Base-by-base conservation (phyloP, 2,113 vertebrate genomes). In the Glareola pratincola region DNA sequence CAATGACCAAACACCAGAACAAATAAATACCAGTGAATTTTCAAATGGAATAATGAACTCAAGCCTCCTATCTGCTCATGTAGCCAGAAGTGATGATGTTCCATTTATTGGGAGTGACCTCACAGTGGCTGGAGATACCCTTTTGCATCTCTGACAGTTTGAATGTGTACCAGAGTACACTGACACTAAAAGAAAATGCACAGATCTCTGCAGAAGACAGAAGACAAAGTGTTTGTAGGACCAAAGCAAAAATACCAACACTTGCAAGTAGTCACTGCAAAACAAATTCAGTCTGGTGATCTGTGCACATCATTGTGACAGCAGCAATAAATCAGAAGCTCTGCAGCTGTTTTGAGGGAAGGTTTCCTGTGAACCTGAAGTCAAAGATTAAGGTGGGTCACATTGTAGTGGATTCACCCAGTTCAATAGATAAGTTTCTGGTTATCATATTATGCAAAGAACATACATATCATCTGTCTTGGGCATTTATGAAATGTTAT, bases 281-380 rank as follows among this genome's bases (percentile, higher is more conserved):
- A 91, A 71, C 54, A 69, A 37, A 32, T 68, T 53, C 20, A 22
- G 24, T 80, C 54, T 92, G 73, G 56, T 69, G 43, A 89, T 83
- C 85, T 86, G n/a, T 85, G 83, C 75, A 77, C 74, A 84, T 93
- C 88, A 68, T 68, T 95, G 66, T 92, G 94, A 91, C 86, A 94
- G 92, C 91, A 89, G 66, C 86, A 84, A 78, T 94, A 96, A 95
- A 92, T 86, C 88, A 95, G 30, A 86, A 84, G 45, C 67, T 88
- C 72, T 94, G 63, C 88, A 88, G 32, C 73, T 89, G 36, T 78
- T 86, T 54, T 45, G 69, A 84, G 64, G n/a, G 39, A 91, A 68
- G 76, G 43, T 54, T 96, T 60, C 83, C 59, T 91, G 36, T 64
- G 76, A 81, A 84, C 26, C 45, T 63, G n/a, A 88, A 92, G 79